Conservation (phyloP, 2,113 vertebrate species). For the Mixornis gularis region DNA sequence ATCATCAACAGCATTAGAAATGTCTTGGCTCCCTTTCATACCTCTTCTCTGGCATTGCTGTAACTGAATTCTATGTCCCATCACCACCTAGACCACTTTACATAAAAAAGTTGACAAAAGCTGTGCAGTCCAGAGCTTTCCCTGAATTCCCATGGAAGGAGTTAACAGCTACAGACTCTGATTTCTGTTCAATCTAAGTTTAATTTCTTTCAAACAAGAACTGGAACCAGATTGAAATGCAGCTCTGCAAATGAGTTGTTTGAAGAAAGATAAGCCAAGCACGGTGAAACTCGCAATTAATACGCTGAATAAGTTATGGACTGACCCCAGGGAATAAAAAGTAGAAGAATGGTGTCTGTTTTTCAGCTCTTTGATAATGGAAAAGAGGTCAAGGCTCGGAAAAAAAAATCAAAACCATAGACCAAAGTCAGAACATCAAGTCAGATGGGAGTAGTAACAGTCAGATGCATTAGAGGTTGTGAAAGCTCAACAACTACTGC, state of each 20-base stretch:
- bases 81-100: not conserved
- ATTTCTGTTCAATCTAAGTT: not conserved
- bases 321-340: constrained; percentile 18
- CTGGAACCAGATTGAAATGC: not conserved
- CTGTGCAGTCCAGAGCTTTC: not conserved
- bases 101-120: not conserved
- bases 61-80: not conserved
- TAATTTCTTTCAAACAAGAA: not conserved
- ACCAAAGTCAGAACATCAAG: not conserved
- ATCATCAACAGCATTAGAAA: not conserved
- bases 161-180: not conserved
- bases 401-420: not conserved
- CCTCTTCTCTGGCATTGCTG: not conserved
- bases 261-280: constrained; percentile 45
- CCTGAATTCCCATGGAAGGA: not conserved
- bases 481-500: not conserved
- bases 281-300: not conserved
- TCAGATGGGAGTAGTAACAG: not conserved
- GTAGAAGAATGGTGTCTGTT: not conserved
- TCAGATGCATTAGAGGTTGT: not conserved
- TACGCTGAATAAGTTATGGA: constrained; percentile 23
- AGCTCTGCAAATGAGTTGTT: constrained; percentile 21
- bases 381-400: not conserved
- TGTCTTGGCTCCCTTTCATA: not conserved
- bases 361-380: constrained; percentile 37